Base-by-base conservation (phyloP, 2,888 invertebrate genomes). In the Eucriotettix oculatus region DNA sequence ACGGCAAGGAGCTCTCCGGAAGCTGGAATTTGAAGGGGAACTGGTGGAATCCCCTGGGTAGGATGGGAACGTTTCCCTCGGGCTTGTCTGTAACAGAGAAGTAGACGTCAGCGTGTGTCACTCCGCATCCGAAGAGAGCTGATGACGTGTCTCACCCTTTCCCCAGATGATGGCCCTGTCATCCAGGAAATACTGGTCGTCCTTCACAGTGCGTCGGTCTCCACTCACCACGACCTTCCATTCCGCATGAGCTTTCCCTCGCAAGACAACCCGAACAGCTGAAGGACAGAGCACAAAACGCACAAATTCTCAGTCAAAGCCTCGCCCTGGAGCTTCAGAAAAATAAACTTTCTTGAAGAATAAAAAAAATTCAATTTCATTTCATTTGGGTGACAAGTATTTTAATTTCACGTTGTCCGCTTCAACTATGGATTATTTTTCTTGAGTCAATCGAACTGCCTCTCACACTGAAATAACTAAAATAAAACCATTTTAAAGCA, bases 181-280 rank as follows among this genome's bases (percentile, higher is more conserved):
- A 68, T 87, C 87, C 54, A 87, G 79, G 70, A 86, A 85, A 69
- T 85, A 84, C 70, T 87, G 86, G 68, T 87, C 86, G 68, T 86
- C 86, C 70, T 84, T 84, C 61, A 87, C 82, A 54, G 84, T 85
- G 64, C 85, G 72, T 66, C 85, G 72, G 68, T 87, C 87, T 1
- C 87, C 87, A 41, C 84, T 84, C 55, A 86, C 78, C 64, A 85
- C 77, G 52, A 87, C 83, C 72, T 86, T 86, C 85, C 86, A 85
- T 71, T 87, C 86, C 0, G 83, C 85, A 67, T 87, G 86, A 1
- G 84, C 86, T 72, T 85, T 85, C 1, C 87, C 87, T 55, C 86
- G 74, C 60, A 87, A 72, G 54, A 84, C 78, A n/a, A 86, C 81
- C 56, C 85, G 78, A 64, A 87, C 79, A 57, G 80, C 82, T 82